Base-by-base conservation (phyloP, 2,113 vertebrate species). In the Percopsis transmontana region DNA sequence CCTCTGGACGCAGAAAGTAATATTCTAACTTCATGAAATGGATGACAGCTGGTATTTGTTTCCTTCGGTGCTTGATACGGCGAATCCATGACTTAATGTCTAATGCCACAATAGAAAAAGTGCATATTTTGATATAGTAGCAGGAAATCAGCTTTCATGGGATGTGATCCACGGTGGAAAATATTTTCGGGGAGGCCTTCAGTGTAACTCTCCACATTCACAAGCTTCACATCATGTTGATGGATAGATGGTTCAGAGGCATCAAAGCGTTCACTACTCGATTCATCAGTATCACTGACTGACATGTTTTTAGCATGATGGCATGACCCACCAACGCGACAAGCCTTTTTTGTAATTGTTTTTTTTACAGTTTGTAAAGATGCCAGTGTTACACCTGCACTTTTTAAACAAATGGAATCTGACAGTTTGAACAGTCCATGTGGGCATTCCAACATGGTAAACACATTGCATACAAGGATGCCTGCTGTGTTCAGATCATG, bases 21-120 rank as follows among this genome's bases (percentile, higher is more conserved):
- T 74, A 58, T 21, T 57, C 68, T 59, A 66, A 72, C 62, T 69
- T 68, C 76, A 73, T 66, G 72, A 78, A 82, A 79, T 27, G 12
- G 12, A 68, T 77, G 69, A 67, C 79, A 84, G 76, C 85, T 69
- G 69, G 78, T 67, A 24, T 66, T 68, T 62, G 77, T 81, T 83
- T 84, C 63, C 63, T 81, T 16, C 47, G 20, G 21, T 65, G 54
- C 50, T 69, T 53, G 65, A 67, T 56, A 61, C 1, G 45, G 68
- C 9, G 58, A 72, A 76, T 76, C 53, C 18, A 53, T 19, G 67
- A 63, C 75, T 71, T 75, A 80, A 80, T 45, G 73, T 44, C 44
- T 68, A 80, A 82, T 62, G 56, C 68, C 61, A 11, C 70, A 62
- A 81, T 64, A 48, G 66, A 74, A 76, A 68, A 68, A 55, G 50